These are phyloP conservation scores for Amorpha juglandis DNA, from an alignment of 2,888 invertebrate genomes.

Conservation along the genomic window DNA sequence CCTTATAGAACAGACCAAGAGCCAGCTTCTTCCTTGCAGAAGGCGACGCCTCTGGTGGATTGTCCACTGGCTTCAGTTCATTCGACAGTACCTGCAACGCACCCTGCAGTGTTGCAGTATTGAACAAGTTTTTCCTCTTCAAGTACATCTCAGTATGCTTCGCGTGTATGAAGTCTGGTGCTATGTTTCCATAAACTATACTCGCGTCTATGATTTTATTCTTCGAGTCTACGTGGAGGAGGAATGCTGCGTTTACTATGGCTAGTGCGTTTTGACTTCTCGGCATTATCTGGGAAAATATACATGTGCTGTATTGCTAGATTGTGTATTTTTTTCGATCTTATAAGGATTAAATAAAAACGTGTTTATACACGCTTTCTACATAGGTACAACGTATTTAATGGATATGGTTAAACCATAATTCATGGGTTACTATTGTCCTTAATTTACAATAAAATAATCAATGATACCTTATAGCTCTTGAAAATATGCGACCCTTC, in stretches of 20 bases:
- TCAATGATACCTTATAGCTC: slow-evolving; percentile 88
- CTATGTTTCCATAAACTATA: slow-evolving; percentile 88
- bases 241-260: slow-evolving; percentile 90
- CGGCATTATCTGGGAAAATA: slow-evolving; percentile 86
- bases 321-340: too few relatives aligned
- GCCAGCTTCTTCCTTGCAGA: slow-evolving; percentile 88
- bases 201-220: slow-evolving; percentile 64
- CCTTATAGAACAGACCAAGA: slow-evolving; percentile 91
- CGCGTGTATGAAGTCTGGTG: slow-evolving; percentile 84
- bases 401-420: too few relatives aligned
- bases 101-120: slow-evolving; percentile 67
- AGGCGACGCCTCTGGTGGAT: slow-evolving; percentile 87
- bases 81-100: slow-evolving; percentile 79
- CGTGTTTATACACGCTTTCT: too few relatives aligned
- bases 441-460: too few relatives aligned
- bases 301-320: too few relatives aligned
- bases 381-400: too few relatives aligned
- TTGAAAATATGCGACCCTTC: slow-evolving; percentile 75
- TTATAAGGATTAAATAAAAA: too few relatives aligned
- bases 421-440: too few relatives aligned
- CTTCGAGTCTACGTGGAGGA: slow-evolving; percentile 79
- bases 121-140: slow-evolving; percentile 67
- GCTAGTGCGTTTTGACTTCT: slow-evolving; percentile 90
- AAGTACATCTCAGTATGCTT: slow-evolving; percentile 81
- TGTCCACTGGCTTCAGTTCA: slow-evolving; percentile 86